Percentiles rank a stretch among this genome's conserved stretches.
These are phyloP conservation scores for Drosophila formosana DNA, from an alignment of 2,888 invertebrate species.

Conservation along the genomic window DNA sequence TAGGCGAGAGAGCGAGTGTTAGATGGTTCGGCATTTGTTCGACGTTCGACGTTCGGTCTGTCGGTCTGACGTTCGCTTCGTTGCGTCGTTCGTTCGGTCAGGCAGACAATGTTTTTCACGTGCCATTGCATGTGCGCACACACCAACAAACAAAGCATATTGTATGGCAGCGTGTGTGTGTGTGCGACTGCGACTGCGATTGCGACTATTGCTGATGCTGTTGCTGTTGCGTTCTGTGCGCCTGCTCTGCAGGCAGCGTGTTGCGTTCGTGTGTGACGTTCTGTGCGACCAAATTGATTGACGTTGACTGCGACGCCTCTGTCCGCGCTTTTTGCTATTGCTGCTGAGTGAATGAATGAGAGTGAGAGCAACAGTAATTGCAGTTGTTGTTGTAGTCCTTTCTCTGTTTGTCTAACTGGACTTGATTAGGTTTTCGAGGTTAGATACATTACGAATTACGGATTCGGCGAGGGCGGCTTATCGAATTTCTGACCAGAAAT, in stretches of 20 bases:
- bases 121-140: conserved; percentile 73
- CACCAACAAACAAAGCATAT: conserved; percentile 17
- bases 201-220: conserved; percentile 2
- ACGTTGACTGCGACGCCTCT: conserved; percentile 34
- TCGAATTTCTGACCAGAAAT: conserved; percentile 65
- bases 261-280: conserved; percentile 84
- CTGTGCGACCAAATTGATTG: conserved; percentile 69
- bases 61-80: conserved; percentile 37
- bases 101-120: conserved; percentile 76
- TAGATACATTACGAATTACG: conserved; percentile 82
- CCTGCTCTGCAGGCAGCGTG: conserved; percentile 81
- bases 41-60: conserved; percentile 35
- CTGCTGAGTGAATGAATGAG: conserved; percentile 1
- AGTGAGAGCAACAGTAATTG: conserved; percentile 23
- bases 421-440: conserved; percentile 83
- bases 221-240: conserved; percentile 62
- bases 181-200: background rate
- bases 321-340: background rate
- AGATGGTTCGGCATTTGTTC: conserved; percentile 20
- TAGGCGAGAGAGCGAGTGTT: background rate
- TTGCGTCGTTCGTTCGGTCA: conserved; percentile 56
- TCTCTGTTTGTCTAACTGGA: conserved; percentile 73
- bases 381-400: conserved; percentile 25
- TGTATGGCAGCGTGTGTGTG: background rate
- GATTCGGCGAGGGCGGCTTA: conserved; percentile 65